A percentile compares a stretch with the other conserved stretches of the same genome.
These are phyloP conservation scores for Plumapathes pennacea DNA, from an alignment of 92 coral and sea anemone genomes.

Conservation along the genomic window DNA sequence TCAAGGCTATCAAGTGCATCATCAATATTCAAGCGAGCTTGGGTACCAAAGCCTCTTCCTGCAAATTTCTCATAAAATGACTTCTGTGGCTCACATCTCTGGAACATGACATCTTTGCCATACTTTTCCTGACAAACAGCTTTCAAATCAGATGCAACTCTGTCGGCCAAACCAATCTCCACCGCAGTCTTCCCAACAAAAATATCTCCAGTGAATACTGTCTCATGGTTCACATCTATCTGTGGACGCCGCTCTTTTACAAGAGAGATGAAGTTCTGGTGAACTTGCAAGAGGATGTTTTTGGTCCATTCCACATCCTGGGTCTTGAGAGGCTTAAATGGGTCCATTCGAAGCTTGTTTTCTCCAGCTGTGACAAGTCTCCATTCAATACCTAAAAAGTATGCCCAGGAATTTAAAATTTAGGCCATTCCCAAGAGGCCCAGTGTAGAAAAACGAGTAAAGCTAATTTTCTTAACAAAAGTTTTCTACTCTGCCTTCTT, in stretches of 20 bases:
- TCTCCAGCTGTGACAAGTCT: constrained; percentile 73
- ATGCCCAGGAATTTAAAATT: no score
- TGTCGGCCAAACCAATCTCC: constrained; percentile 80
- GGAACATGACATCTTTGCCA: constrained; percentile 81
- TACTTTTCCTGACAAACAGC: constrained; percentile 55
- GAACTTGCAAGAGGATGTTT: constrained; percentile 47
- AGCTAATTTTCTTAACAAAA: no score
- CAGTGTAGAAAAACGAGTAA: no score
- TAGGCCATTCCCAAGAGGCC: no score
- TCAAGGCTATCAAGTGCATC: constrained; percentile 47
- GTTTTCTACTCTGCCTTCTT: no score
- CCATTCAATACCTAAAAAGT: constrained; percentile 83
- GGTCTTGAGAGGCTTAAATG: constrained; percentile 68
- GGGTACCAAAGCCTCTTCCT: constrained; percentile 5
- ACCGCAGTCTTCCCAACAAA: constrained; percentile 75
- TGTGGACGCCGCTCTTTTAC: constrained; percentile 76
- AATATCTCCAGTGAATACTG: constrained; percentile 81
- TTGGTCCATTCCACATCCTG: constrained; percentile 60
- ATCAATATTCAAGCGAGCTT: constrained; percentile 16
- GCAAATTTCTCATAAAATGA: constrained; percentile 33
- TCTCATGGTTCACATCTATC: constrained; percentile 70
- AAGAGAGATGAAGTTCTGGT: constrained; percentile 56
- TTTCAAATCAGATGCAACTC: constrained; percentile 56
- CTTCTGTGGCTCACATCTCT: constrained; percentile 65
- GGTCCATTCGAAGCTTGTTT: constrained; percentile 72